These are phyloP conservation scores for Periophthalmus modestus DNA, from an alignment of 2,113 vertebrate genomes.

Conservation along the genomic window DNA sequence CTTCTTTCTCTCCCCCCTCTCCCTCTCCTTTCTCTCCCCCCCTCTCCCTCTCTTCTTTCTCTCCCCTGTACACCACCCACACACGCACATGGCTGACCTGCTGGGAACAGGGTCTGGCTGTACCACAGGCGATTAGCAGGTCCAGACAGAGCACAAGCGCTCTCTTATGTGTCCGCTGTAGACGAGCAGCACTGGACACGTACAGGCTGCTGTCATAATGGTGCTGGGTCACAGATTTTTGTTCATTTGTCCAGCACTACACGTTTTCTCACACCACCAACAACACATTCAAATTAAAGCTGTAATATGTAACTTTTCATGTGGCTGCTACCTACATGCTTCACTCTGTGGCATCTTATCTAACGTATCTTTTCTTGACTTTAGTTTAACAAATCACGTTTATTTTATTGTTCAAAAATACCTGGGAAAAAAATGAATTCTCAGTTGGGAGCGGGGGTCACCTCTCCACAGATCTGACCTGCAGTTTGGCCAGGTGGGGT, in stretches of 20 bases:
- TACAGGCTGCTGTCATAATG: not conserved
- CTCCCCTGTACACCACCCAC: slow-evolving; percentile 70
- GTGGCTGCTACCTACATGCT: too few relatives aligned
- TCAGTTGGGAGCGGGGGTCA: too few relatives aligned
- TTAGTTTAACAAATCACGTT: too few relatives aligned
- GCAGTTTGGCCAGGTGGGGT: too few relatives aligned
- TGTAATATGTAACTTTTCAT: too few relatives aligned
- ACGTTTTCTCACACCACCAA: not conserved
- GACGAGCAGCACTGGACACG: slow-evolving; percentile 56
- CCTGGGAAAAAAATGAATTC: too few relatives aligned
- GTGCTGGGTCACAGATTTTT: not conserved
- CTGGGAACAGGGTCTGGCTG: slow-evolving; percentile 79
- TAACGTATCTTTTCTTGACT: too few relatives aligned
- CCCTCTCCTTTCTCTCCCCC: slow-evolving; percentile 52
- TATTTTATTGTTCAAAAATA: too few relatives aligned
- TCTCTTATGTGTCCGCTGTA: slow-evolving; percentile 82
- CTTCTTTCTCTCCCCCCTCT: too few relatives aligned
- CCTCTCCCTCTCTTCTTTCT: slow-evolving; percentile 10
- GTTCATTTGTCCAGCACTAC: not conserved
- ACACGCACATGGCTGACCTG: slow-evolving; percentile 88
- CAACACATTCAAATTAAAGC: not conserved
- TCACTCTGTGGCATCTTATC: too few relatives aligned
- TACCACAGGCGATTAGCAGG: slow-evolving; percentile 80
- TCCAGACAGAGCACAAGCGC: slow-evolving; percentile 82
- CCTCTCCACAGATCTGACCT: too few relatives aligned